phyloP scores from a whole-genome alignment of 2,797 vertebrate species.

The Myotis vivesi region DNA sequence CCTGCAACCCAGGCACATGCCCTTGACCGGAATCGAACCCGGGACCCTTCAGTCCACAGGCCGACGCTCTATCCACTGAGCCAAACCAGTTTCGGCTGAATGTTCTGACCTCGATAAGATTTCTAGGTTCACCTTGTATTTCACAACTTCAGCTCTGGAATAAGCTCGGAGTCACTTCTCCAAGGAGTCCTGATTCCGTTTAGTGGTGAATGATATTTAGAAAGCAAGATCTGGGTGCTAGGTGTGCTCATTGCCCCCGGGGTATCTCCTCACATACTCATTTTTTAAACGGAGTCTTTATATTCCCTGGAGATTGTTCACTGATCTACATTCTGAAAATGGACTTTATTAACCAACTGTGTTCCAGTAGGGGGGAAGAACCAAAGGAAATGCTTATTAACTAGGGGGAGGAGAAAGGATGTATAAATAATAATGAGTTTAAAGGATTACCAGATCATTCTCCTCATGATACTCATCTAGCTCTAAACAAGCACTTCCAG shows the following conservation, averaged over 20 bases:
- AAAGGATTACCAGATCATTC: not conserved
- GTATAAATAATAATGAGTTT: not conserved
- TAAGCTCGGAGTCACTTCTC: not conserved
- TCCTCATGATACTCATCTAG: not conserved
- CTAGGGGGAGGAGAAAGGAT: not conserved
- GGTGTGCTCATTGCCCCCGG: not conserved
- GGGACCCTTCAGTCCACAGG: too few relatives aligned
- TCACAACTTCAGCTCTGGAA: not conserved
- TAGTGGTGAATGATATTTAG: not conserved
- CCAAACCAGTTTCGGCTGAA: too few relatives aligned
- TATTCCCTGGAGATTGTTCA: not conserved
- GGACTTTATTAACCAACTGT: not conserved
- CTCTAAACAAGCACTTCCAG: not conserved
- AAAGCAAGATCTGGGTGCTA: not conserved
- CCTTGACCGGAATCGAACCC: too few relatives aligned
- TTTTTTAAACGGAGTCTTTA: conserved; percentile 9
- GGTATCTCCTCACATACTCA: not conserved
- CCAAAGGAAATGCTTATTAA: not conserved
- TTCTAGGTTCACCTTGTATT: not conserved
- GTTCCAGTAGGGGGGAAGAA: not conserved
- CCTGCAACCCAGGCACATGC: too few relatives aligned
- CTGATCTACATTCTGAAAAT: not conserved
- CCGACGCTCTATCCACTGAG: too few relatives aligned
- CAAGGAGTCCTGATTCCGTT: not conserved
- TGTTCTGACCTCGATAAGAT: not conserved